Evolutionary conservation across 1,140 invertebrate species (phyloP).

Genomic region (Drosophila fuyamai): DNA sequence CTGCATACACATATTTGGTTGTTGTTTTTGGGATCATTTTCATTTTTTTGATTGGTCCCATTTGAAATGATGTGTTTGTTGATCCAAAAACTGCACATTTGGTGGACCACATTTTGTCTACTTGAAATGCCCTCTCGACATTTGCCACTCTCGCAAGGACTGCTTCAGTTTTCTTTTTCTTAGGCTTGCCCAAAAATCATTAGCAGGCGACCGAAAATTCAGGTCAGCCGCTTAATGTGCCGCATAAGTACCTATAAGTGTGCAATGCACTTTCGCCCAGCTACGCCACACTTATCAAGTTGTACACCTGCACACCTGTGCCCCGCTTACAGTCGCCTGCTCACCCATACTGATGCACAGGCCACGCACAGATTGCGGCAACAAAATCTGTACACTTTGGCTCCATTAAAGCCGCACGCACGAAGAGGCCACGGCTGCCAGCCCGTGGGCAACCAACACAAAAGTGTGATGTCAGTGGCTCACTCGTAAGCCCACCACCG

Average conservation of each 20-base stretch:
- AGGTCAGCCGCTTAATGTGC: slow-evolving; percentile 74
- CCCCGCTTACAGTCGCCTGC: not conserved
- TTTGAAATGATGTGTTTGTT: slow-evolving; percentile 19
- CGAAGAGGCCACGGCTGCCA: slow-evolving; percentile 47
- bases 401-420: slow-evolving; percentile 58
- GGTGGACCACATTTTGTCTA: slow-evolving; percentile 29
- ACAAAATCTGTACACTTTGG: slow-evolving; percentile 55
- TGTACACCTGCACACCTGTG: slow-evolving; percentile 7
- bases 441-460: slow-evolving; percentile 66
- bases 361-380: slow-evolving; percentile 55
- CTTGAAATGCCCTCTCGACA: slow-evolving; percentile 12
- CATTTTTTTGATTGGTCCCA: slow-evolving; percentile 1
- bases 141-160: not conserved
- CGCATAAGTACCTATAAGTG: slow-evolving; percentile 78
- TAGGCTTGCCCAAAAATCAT: slow-evolving; percentile 55
- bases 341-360: not conserved
- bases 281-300: slow-evolving; percentile 19
- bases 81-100: slow-evolving; percentile 19
- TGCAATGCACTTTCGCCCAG: slow-evolving; percentile 69
- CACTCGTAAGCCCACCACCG: slow-evolving; percentile 7
- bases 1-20: no score
- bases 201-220: slow-evolving; percentile 55
- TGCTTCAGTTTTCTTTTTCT: slow-evolving; percentile 10
- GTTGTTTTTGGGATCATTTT: no score
- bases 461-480: slow-evolving; percentile 73